Evolutionary conservation across 2,113 vertebrate genomes (phyloP).

Genomic region (Pluvialis apricaria): DNA sequence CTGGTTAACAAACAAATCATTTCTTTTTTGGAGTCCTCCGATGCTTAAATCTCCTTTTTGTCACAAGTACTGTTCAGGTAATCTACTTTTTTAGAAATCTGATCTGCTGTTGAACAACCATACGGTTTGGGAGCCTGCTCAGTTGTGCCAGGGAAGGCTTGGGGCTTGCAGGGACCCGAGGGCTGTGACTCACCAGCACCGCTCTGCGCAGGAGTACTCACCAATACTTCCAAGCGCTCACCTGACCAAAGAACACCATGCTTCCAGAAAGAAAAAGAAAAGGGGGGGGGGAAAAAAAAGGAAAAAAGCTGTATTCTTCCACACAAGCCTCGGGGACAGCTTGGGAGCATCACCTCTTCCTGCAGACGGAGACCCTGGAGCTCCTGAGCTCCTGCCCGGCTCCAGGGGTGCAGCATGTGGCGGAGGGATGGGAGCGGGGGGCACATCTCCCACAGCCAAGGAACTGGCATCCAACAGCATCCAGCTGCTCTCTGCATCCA

Average conservation of each 20-base stretch:
- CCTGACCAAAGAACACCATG: background rate
- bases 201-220: background rate
- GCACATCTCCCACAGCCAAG: background rate
- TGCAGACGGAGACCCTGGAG: background rate
- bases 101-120: fast-evolving
- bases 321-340: background rate
- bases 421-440: background rate
- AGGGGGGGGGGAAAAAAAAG: too few species aligned
- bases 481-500: background rate
- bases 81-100: background rate
- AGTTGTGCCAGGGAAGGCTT: background rate
- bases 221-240: background rate
- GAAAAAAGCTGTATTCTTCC: background rate
- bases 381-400: background rate
- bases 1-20: fast-evolving
- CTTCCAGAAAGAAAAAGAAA: background rate
- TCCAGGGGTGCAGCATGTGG: fast-evolving
- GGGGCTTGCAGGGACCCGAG: background rate
- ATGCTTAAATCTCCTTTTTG: background rate
- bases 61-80: background rate
- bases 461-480: background rate
- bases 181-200: background rate
- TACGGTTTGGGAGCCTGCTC: background rate
- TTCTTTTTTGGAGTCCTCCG: background rate
- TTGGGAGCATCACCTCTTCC: background rate